Evolutionary conservation across 2,113 vertebrate species (phyloP), one percentile per base, ranked within the genome.

Genomic region (Varanus komodoensis): DNA sequence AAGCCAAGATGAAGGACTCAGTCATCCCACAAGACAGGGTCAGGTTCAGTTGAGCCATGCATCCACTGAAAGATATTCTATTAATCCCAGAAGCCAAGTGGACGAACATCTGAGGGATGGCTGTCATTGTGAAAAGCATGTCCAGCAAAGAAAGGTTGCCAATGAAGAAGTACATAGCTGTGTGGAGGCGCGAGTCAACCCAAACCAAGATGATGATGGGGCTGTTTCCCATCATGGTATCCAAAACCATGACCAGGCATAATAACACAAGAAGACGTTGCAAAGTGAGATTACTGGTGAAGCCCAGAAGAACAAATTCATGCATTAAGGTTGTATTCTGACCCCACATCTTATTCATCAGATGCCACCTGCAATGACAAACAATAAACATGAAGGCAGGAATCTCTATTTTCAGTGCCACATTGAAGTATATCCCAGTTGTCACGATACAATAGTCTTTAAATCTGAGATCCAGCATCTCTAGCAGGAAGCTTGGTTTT

Each of bases 131-230:
- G 50, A 85, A 94, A 57, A 83, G 93, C 38, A 91, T 89, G 23
- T 95, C 93, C 11, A 94, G 87, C 80, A 89, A 94, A 3, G 93
- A 94, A 1, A 94, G 73, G 34, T 94, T 93, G 23, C 93, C 89
- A 73, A 95, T 84, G 90, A 94, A 95, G 71, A 93, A 93, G 32
- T 95, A 92, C 93, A 96, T 95, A 25, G 88, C 95, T 3, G 73
- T 90, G 14, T 69, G 91, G 1, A 92, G 77, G 25, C 38, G 57
- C 89, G 61, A 77, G 89, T 89, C 75, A 21, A 78, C 82, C 89
- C 25, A 87, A 21, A 87, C 48, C 54, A 80, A 71, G 57, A 85
- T 44, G 44, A 69, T 69, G n/a, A 79, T 54, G 29, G 54, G 25
- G 2, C 4, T 68, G 50, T 86, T 86, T 57, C 84, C 84, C n/a